phyloP scores from a whole-genome alignment of 2,888 invertebrate species.

The Nasonia oneida region DNA sequence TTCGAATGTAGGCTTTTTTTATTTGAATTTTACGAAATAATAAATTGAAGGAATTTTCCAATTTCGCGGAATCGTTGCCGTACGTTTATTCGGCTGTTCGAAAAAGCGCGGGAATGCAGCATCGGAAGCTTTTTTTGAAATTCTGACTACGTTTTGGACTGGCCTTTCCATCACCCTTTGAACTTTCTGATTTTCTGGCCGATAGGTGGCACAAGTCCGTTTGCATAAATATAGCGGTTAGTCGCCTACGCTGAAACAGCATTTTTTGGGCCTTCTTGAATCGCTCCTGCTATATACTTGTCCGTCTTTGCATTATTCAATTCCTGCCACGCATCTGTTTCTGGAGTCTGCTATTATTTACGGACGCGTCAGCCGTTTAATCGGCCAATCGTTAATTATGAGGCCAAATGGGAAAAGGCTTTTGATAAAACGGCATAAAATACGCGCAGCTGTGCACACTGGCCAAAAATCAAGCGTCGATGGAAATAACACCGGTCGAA shows the following conservation, averaged over 20 bases:
- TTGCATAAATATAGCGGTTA: too few species aligned
- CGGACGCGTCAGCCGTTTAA: background rate
- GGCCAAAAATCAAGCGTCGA: background rate
- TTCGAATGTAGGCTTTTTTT: background rate
- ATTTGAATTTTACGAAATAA: too few species aligned
- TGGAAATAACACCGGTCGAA: background rate
- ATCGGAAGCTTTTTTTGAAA: background rate
- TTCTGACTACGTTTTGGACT: background rate
- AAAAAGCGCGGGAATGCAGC: background rate
- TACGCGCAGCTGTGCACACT: background rate
- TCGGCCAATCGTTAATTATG: constrained; percentile 16
- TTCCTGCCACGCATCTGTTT: too few species aligned
- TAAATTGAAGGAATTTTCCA: background rate
- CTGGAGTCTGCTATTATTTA: constrained; percentile 21
- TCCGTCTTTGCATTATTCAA: too few species aligned
- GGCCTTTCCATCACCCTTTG: too few species aligned
- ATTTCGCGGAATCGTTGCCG: background rate
- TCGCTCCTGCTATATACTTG: too few species aligned
- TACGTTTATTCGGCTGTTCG: background rate
- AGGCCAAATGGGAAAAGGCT: background rate
- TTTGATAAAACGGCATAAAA: constrained; percentile 13
- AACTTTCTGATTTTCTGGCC: too few species aligned
- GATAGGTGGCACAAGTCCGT: too few species aligned
- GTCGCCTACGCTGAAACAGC: too few species aligned
- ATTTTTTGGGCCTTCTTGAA: too few species aligned